phyloP scores from a whole-genome alignment of 1,140 invertebrate species.

The Solenopsis invicta region DNA sequence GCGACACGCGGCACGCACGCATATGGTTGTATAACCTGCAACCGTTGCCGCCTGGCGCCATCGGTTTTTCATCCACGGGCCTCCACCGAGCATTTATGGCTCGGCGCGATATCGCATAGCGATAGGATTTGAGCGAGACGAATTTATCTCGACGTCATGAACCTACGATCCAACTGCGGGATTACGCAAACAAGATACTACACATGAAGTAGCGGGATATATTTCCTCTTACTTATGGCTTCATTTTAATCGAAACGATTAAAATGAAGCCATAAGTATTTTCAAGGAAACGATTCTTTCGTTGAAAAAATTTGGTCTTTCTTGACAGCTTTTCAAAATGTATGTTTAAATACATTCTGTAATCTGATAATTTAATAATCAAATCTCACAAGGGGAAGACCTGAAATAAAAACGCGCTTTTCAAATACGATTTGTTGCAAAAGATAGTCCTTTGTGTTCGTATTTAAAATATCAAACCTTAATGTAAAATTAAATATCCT shows the following conservation, averaged over 20 bases:
- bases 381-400: too few relatives aligned
- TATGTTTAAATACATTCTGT: background rate
- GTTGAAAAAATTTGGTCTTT: background rate
- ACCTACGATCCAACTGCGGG: background rate
- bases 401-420: too few relatives aligned
- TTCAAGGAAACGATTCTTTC: background rate
- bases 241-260: background rate
- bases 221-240: background rate
- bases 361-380: background rate
- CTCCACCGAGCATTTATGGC: constrained; percentile 64
- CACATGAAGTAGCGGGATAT: background rate
- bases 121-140: constrained; percentile 63
- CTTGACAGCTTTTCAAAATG: background rate
- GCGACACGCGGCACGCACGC: constrained; percentile 54
- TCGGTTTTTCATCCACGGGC: constrained; percentile 68
- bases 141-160: constrained; percentile 64
- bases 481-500: too few relatives aligned
- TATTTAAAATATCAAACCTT: too few relatives aligned
- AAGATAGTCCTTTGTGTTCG: too few relatives aligned
- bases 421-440: too few relatives aligned
- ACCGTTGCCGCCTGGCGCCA: constrained; percentile 77
- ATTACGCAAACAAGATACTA: background rate
- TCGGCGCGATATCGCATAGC: constrained; percentile 48
- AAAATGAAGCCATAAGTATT: too few relatives aligned
- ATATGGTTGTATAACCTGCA: constrained; percentile 74